Base-by-base conservation (phyloP, 2,888 invertebrate species). In the Drosophila acutilabella region DNA sequence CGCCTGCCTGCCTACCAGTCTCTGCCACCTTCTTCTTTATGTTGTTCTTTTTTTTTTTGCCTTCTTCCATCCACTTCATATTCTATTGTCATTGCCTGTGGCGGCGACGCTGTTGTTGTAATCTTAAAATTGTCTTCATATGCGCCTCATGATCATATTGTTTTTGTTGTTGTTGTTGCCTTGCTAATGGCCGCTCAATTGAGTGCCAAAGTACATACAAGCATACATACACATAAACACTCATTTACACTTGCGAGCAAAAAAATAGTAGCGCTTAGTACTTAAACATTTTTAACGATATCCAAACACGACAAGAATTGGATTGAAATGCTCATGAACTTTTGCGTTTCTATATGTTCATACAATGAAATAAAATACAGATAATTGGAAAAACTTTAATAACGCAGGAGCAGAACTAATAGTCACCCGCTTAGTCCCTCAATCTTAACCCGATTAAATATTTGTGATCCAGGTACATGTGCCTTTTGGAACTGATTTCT, bases 101-200 rank as follows among this genome's bases (percentile, higher is more conserved):
- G 56, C 59, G 71, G 74, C 6, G 59, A 53, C 57, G 68, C 52
- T 81, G 65, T 73, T 83, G 78, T 86, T 88, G 89, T 88, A 86
- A 88, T 88, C 89, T 84, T 83, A 66, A 87, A 87, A 86, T 84
- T 84, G 87, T 84, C 87, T 84, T 88, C 71, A 74, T 83, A 69
- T 69, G 80, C 76, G 75, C 59, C 57, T 66, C 40, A 61, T 69
- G 57, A 59, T 67, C 67, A 38, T 74, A 52, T 52, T 66, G 38
- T 23, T 66, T 41, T 58, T 60, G 51, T 52, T 80, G 71, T 66
- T 72, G 66, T 72, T 85, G 81, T 52, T 78, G 80, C 61, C 69
- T 85, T 85, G 88, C 83, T 83, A 83, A 83, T 83, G 88, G 88
- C 78, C 78, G 86, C 86, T 83, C 86, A 83, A 83, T 83, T 83